Base-by-base conservation (phyloP, 1,140 invertebrate species). In the Zaprionus davidi region DNA sequence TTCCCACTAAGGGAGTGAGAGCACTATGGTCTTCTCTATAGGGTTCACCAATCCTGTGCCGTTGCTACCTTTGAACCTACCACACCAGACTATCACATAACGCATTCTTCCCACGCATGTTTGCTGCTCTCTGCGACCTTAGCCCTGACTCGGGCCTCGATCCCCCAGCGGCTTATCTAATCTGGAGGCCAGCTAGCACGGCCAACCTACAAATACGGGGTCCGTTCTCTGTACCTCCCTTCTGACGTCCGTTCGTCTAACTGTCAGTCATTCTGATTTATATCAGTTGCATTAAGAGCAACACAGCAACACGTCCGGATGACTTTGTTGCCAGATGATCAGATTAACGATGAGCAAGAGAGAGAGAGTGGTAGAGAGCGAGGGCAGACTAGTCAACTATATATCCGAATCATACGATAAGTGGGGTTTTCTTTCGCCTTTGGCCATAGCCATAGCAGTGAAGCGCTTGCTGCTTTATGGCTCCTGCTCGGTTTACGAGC, bases 381-480 rank as follows among this genome's bases (percentile, higher is more conserved):
- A 5, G 41, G 3, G 5, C 20, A 17, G 41, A 17, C n/a, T 44
- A 38, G 36, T 38, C 36, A 38, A 5, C n/a, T 17, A 22, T 24
- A 51, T 51, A 51, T 51, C 46, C 46, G 17, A 51, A 51, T 51
- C 46, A 51, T 51, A 51, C 46, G 46, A 51, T 51, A 51, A 12
- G 9, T 51, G 46, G 46, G 46, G 46, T 12, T 51, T 51, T 51
- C 46, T 51, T 24, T 22, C 20, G 46, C 12, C 46, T 24, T 24
- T 51, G 46, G 46, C 24, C 24, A 26, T 24, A 24, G 46, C 46
- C 17, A 13, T 9, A 51, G 31, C 9, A 51, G 20, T 24, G 20
- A 3, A 51, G 46, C 22, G 20, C 46, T 3, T 3, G n/a, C n/a
- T 9, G 9, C 7, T 79, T 79, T 79, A 80, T 80, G 65, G 46